Evolutionary conservation across 2,797 vertebrate species (phyloP).

Genomic region (Chanos chanos): DNA sequence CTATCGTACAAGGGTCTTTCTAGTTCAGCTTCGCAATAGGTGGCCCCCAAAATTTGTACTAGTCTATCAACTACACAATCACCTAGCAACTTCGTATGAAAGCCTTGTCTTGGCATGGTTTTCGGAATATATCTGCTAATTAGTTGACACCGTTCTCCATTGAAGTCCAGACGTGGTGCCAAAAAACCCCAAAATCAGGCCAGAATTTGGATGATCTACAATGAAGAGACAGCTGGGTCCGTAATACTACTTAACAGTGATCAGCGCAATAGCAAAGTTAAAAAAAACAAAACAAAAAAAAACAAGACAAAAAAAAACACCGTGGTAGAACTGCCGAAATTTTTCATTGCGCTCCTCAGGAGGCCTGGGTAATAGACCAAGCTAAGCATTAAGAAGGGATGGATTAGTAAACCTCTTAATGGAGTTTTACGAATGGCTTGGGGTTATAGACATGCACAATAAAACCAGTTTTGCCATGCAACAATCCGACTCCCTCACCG

Average conservation of each 20-base stretch:
- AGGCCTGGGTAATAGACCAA: conserved; percentile 27
- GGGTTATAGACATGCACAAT: conserved; percentile 29
- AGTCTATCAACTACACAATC: neutral
- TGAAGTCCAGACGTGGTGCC: too few species aligned
- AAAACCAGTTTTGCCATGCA: conserved; percentile 14
- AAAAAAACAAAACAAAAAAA: too few species aligned
- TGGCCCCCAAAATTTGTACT: too few species aligned
- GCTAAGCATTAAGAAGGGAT: conserved; percentile 44
- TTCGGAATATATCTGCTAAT: conserved; percentile 40
- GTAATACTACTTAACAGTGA: conserved; percentile 41
- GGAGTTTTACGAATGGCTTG: conserved; percentile 36
- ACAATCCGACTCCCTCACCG: neutral
- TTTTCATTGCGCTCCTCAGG: conserved; percentile 11
- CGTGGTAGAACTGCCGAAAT: conserved; percentile 39
- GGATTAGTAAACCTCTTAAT: conserved; percentile 50
- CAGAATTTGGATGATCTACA: conserved; percentile 51
- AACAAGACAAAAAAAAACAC: conserved; percentile 32
- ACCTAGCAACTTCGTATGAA: neutral
- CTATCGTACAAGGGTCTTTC: too few species aligned
- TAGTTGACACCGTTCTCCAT: too few species aligned
- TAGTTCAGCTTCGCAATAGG: too few species aligned
- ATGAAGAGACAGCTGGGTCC: conserved; percentile 38
- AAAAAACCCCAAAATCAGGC: conserved; percentile 23
- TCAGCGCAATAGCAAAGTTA: conserved; percentile 31
- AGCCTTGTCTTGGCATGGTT: neutral